Evolutionary conservation across 2,888 invertebrate genomes (phyloP).

Genomic region (Ectropis crepuscularia): DNA sequence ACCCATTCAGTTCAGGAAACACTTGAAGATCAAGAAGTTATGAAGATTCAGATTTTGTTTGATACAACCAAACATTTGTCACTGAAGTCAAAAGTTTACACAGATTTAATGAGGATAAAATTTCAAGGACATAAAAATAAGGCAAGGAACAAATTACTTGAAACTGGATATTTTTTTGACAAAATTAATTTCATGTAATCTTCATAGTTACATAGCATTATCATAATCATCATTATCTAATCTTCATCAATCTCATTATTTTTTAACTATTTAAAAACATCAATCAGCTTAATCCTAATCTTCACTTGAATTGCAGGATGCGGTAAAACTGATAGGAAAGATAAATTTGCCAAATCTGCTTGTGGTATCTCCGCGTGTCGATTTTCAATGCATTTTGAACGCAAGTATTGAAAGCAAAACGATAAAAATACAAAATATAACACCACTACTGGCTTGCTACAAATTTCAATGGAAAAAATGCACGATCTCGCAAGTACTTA

Average conservation of each 20-base stretch:
- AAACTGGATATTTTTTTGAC: neutral
- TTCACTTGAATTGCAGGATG: conserved; percentile 80
- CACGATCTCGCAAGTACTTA: conserved; percentile 46
- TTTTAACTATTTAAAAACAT: too few relatives aligned
- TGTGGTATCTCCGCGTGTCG: conserved; percentile 80
- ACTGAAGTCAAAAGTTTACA: conserved; percentile 70
- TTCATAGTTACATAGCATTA: neutral
- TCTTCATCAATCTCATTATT: neutral
- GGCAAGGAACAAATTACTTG: conserved; percentile 44
- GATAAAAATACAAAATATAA: conserved; percentile 73
- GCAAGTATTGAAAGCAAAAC: conserved; percentile 69
- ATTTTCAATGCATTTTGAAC: conserved; percentile 86
- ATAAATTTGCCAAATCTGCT: conserved; percentile 89
- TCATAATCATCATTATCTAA: too few relatives aligned
- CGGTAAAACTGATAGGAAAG: conserved; percentile 85
- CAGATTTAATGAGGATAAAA: conserved; percentile 70
- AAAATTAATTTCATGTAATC: neutral
- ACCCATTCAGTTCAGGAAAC: conserved; percentile 68
- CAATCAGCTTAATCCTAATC: neutral
- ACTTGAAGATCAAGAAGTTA: conserved; percentile 73
- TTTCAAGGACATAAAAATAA: conserved; percentile 78
- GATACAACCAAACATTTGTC: conserved; percentile 73
- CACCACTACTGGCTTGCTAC: conserved; percentile 72
- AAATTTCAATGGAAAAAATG: conserved; percentile 72
- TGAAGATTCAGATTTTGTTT: conserved; percentile 76